Conservation (phyloP, 2,113 vertebrate genomes). For the Naja naja region DNA sequence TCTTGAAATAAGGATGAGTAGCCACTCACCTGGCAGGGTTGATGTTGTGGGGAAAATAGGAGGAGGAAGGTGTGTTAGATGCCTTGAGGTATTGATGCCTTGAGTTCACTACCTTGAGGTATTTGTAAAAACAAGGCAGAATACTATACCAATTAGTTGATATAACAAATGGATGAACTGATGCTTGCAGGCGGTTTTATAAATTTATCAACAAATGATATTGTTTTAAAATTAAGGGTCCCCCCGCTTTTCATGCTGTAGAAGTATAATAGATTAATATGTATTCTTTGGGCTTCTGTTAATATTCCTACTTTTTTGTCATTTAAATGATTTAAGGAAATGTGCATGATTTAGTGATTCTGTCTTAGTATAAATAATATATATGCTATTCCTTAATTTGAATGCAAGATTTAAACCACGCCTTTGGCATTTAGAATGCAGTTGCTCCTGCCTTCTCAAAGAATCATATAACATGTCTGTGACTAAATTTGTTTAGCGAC, state of each 20-base stretch:
- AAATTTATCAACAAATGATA: neutral
- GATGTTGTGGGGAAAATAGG: neutral
- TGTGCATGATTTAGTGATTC: neutral
- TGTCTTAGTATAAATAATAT: neutral
- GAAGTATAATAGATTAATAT: neutral
- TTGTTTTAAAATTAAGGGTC: neutral
- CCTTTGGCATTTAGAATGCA: neutral
- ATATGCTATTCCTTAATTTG: neutral
- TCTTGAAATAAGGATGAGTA: neutral
- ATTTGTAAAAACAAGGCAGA: neutral
- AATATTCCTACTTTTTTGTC: neutral
- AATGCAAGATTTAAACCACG: neutral
- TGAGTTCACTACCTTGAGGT: neutral
- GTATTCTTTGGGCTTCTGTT: neutral
- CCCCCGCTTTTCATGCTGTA: neutral
- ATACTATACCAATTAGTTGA: neutral
- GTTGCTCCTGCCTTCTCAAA: neutral
- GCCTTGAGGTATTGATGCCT: too few relatives aligned
- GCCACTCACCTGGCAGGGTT: neutral
- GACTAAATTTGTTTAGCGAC: neutral
- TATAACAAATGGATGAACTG: neutral
- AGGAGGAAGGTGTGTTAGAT: neutral
- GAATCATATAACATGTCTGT: neutral
- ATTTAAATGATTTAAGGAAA: neutral
- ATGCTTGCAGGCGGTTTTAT: neutral